phyloP scores from a whole-genome alignment of 1,140 invertebrate species.

The Philaenus spumarius region DNA sequence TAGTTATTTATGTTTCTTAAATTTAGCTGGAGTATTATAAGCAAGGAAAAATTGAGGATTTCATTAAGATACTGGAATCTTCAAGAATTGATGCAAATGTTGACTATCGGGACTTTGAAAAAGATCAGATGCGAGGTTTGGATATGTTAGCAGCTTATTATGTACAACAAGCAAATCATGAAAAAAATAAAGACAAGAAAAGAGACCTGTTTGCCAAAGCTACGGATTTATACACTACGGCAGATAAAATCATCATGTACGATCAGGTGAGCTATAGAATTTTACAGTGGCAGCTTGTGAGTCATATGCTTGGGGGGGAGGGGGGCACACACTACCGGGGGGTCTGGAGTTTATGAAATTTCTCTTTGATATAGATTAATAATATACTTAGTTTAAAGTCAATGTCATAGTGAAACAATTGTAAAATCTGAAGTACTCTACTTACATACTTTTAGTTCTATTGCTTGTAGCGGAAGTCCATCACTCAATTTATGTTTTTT shows the following conservation, averaged over 20 bases:
- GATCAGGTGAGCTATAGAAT: conserved; percentile 83
- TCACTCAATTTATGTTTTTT: no score
- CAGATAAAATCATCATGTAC: conserved; percentile 99
- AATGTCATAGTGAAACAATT: no score
- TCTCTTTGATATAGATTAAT: no score
- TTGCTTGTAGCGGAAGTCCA: no score
- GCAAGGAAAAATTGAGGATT: conserved; percentile 85
- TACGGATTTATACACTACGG: conserved; percentile 92
- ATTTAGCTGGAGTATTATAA: conserved; percentile 93
- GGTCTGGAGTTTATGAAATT: no score
- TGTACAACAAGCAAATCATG: conserved; percentile 92
- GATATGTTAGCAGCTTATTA: conserved; percentile 98
- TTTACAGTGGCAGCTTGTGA: no score
- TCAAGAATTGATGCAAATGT: conserved; percentile 80
- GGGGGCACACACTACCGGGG: no score
- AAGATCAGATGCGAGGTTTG: conserved; percentile 92
- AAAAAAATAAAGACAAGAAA: conserved; percentile 94
- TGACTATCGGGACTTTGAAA: conserved; percentile 88
- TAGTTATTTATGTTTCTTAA: conserved; percentile 12
- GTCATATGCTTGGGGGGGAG: no score
- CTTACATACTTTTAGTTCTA: no score
- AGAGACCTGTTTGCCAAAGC: conserved; percentile 95
- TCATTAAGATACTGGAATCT: conserved; percentile 87
- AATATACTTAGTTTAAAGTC: no score
- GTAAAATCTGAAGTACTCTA: no score